phyloP scores from a whole-genome alignment of 2,797 vertebrate genomes.

The Gallinago nigripennis region DNA sequence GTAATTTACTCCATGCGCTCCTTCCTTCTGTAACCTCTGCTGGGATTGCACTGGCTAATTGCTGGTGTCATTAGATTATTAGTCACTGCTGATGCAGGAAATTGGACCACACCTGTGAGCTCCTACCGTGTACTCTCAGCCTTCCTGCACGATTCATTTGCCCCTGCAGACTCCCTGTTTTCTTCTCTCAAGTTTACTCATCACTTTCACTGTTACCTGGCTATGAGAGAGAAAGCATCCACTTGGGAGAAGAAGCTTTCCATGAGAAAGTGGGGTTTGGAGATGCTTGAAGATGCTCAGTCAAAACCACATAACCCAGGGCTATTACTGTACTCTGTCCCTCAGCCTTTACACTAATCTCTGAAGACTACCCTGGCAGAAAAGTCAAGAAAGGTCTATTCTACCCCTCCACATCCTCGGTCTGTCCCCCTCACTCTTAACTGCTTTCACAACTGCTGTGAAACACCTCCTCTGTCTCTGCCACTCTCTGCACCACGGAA shows the following conservation, averaged over 20 bases:
- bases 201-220: neutral
- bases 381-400: neutral
- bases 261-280: neutral
- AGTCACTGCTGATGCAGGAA: neutral
- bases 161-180: neutral
- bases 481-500: neutral
- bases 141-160: rapidly evolving
- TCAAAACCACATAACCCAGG: neutral
- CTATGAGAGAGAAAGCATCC: neutral
- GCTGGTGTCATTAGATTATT: neutral
- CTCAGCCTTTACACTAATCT: neutral
- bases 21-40: neutral
- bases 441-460: neutral
- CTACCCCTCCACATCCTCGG: neutral
- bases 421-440: neutral
- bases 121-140: neutral
- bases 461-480: neutral
- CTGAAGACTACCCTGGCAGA: neutral
- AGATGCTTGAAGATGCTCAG: neutral
- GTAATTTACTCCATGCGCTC: neutral
- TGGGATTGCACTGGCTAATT: neutral
- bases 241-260: neutral
- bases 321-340: rapidly evolving
- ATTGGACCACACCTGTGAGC: neutral
- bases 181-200: neutral